These are phyloP conservation scores for Clavelina lepadiformis DNA, from an alignment of 23 tunicate genomes.

Conservation along the genomic window DNA sequence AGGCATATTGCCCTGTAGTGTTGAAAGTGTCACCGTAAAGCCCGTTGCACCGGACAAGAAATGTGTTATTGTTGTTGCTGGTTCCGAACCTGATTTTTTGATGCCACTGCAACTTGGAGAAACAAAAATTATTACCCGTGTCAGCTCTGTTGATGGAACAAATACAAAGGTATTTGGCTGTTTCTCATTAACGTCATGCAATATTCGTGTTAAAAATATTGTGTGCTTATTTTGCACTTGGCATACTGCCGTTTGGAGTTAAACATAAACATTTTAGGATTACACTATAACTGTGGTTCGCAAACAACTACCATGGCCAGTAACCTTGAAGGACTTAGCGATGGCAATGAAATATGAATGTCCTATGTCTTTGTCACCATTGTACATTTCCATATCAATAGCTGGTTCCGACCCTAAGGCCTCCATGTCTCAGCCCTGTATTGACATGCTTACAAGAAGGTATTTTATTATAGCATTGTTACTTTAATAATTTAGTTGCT, in stretches of 20 bases:
- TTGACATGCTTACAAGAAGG: constrained; percentile 93
- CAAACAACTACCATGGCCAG: constrained; percentile 88
- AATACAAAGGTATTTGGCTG: constrained; percentile 46
- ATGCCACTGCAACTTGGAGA: constrained; percentile 66
- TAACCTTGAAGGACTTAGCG: constrained; percentile 29
- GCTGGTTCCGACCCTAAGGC: constrained; percentile 57
- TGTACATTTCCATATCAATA: constrained; percentile 64
- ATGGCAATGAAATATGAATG: constrained; percentile 58
- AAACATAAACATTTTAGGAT: too few species aligned
- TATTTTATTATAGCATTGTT: neutral
- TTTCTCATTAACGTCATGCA: neutral
- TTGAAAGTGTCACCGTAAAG: constrained; percentile 44
- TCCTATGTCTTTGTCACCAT: constrained; percentile 83
- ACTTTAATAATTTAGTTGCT: too few species aligned
- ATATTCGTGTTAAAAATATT: too few species aligned
- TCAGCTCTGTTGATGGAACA: constrained; percentile 79
- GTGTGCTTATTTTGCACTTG: too few species aligned
- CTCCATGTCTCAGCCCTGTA: constrained; percentile 79
- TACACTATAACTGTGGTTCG: constrained; percentile 47
- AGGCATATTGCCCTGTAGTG: constrained; percentile 59
- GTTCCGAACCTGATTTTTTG: constrained; percentile 7
- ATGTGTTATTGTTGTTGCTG: constrained; percentile 59
- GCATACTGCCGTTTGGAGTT: too few species aligned
- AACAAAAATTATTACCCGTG: constrained; percentile 46
- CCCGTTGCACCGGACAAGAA: constrained; percentile 77